Evolutionary conservation across 2,113 vertebrate species (phyloP).

Genomic region (Phodopus roborovskii): DNA sequence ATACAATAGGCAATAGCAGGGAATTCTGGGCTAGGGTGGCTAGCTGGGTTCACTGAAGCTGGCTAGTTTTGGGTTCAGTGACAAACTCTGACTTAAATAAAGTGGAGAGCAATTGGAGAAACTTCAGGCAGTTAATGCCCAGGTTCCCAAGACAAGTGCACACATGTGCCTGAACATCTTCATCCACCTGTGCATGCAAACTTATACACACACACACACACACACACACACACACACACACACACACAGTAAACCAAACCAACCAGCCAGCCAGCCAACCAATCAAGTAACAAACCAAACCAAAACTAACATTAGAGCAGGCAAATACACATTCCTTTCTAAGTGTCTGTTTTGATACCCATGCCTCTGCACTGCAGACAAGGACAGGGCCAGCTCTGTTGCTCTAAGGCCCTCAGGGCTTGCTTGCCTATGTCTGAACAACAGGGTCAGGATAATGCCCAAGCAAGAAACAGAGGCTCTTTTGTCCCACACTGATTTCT

Average conservation of each 20-base stretch:
- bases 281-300: neutral
- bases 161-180: neutral
- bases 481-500: neutral
- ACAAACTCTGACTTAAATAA: neutral
- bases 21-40: neutral
- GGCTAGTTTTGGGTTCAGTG: neutral
- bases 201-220: neutral
- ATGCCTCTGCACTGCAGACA: neutral
- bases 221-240: too few relatives aligned
- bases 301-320: neutral
- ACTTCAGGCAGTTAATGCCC: neutral
- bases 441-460: neutral
- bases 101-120: neutral
- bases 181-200: neutral
- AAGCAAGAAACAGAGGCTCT: neutral
- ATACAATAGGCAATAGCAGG: neutral
- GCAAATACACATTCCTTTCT: neutral
- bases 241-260: neutral
- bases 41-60: neutral
- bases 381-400: fast-evolving
- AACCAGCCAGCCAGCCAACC: too few relatives aligned
- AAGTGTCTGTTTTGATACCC: neutral
- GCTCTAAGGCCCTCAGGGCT: neutral
- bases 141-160: neutral
- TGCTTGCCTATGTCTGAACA: neutral